These are phyloP conservation scores for Spodoptera litura DNA, from an alignment of 1,140 invertebrate genomes.

Conservation along the genomic window DNA sequence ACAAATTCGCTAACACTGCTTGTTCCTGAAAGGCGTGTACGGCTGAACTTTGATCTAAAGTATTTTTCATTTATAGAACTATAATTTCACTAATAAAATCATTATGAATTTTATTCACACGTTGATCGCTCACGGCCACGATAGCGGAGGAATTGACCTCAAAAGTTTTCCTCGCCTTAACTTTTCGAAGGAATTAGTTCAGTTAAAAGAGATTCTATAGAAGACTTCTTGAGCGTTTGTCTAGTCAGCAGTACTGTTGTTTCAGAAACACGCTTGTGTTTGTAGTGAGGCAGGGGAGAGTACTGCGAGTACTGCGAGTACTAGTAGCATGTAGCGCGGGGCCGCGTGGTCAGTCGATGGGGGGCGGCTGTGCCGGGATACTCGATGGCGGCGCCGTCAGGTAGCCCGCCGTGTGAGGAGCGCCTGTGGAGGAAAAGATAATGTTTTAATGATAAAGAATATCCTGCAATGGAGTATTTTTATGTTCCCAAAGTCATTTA, in stretches of 20 bases:
- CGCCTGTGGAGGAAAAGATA: constrained; percentile 71
- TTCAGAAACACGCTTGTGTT: constrained; percentile 18
- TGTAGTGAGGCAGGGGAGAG: constrained; percentile 5
- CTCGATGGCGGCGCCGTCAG: constrained; percentile 91
- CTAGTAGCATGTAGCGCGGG: too few species aligned
- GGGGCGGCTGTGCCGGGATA: constrained; percentile 92
- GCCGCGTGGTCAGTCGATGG: constrained; percentile 88
- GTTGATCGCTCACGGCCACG: too few species aligned
- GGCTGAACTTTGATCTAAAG: not conserved
- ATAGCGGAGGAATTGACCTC: too few species aligned
- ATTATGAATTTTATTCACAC: too few species aligned
- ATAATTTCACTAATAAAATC: too few species aligned
- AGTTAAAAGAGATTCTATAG: constrained; percentile 6
- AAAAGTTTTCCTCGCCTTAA: too few species aligned
- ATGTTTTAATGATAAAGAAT: not conserved
- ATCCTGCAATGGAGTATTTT: too few species aligned
- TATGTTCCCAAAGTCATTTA: too few species aligned
- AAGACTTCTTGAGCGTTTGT: not conserved
- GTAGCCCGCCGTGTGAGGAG: constrained; percentile 92
- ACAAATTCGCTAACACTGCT: constrained; percentile 20
- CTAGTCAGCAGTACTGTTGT: not conserved
- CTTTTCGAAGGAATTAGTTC: too few species aligned
- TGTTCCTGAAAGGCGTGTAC: constrained; percentile 10
- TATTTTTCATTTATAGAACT: too few species aligned
- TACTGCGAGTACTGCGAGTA: not conserved